These are phyloP conservation scores for Melanogrammus aeglefinus DNA, from an alignment of 2,797 vertebrate species.

Conservation along the genomic window DNA sequence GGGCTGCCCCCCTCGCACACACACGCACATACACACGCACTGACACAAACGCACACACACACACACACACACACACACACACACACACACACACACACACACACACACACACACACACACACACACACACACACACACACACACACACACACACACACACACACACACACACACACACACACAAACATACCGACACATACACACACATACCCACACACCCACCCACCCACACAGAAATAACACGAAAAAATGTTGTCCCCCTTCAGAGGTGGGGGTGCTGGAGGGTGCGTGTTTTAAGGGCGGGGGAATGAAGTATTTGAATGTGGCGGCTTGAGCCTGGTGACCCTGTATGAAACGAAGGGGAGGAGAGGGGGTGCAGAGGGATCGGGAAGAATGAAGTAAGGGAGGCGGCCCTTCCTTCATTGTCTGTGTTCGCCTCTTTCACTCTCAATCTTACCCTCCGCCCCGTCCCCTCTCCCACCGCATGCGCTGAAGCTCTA, in stretches of 20 bases:
- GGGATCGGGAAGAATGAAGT: neutral
- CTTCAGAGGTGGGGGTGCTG: neutral
- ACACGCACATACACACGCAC: no score
- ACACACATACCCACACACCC: no score
- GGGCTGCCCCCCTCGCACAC: no score
- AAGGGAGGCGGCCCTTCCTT: neutral
- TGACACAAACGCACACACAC: neutral
- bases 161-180: neutral
- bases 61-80: neutral
- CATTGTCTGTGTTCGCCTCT: neutral
- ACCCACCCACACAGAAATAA: no score
- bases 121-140: neutral
- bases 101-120: no score
- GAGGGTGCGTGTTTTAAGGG: neutral
- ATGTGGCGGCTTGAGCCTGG: neutral
- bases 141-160: neutral
- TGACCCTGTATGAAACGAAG: slow-evolving; percentile 34
- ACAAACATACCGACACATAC: no score
- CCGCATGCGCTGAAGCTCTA: slow-evolving; percentile 19
- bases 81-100: neutral
- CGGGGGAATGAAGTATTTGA: neutral
- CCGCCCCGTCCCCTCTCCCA: slow-evolving; percentile 35
- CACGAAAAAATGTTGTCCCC: no score
- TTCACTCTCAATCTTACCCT: neutral
- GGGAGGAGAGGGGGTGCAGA: neutral